Base-by-base conservation (phyloP, 2,888 invertebrate species). In the Mesorhabditis belari region DNA sequence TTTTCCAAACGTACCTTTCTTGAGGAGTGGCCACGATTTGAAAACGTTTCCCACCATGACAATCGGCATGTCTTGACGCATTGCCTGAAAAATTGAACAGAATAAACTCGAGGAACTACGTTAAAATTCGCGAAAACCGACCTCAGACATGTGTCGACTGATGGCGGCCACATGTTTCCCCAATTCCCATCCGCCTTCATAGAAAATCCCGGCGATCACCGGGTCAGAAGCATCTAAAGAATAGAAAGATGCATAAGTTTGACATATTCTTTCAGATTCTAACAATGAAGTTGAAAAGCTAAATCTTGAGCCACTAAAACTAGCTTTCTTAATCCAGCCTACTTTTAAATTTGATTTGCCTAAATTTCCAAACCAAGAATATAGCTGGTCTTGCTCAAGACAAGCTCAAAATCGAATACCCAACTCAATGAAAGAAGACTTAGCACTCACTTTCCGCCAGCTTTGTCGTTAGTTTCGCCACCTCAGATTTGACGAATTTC, bases 211-310 rank as follows among this genome's bases (percentile, higher is more conserved):
- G 17, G 83, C 79, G 63, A 89, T 87, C 2, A 95, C 84, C 1
- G 85, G 82, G 81, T 96, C 94, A 0, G 88, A 88, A 52, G 86
- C 82, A 59, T 85, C 85, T 0, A 89, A 89, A 62, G 87, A 86
- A 28, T 12, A 6, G n/a, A 12, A 19, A 9, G 23, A 29, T 9
- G n/a, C n/a, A n/a, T n/a, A n/a, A n/a, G n/a, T n/a, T n/a, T n/a
- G n/a, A n/a, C n/a, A n/a, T n/a, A n/a, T n/a, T n/a, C n/a, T n/a
- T n/a, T n/a, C n/a, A n/a, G n/a, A n/a, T n/a, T n/a, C n/a, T n/a
- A n/a, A n/a, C n/a, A n/a, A n/a, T n/a, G n/a, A n/a, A n/a, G n/a
- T n/a, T n/a, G n/a, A n/a, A n/a, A n/a, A n/a, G n/a, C n/a, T n/a
- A n/a, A n/a, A n/a, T n/a, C n/a, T n/a, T n/a, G n/a, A n/a, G n/a